Evolutionary conservation across 2,888 invertebrate genomes (phyloP).

Genomic region (Platerodrilus igneus): DNA sequence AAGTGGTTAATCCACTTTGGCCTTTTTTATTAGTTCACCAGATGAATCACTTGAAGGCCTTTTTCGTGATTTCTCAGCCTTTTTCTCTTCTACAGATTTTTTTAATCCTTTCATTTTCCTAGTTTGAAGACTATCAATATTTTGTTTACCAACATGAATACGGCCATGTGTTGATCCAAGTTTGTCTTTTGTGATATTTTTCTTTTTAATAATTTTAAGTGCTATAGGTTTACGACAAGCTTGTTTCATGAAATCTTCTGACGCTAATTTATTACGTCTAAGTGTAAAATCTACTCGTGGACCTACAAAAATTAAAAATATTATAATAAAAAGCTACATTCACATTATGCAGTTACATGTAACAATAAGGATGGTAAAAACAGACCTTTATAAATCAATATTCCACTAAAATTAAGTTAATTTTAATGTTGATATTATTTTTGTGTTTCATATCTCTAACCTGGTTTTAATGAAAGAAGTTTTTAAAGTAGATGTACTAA

Average conservation of each 20-base stretch:
- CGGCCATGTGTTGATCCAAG: slow-evolving; percentile 88
- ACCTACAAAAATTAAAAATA: slow-evolving; percentile 54
- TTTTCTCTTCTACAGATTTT: slow-evolving; percentile 66
- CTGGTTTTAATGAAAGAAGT: too few species aligned
- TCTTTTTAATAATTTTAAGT: slow-evolving; percentile 75
- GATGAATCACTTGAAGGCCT: slow-evolving; percentile 3
- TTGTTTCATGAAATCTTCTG: slow-evolving; percentile 81
- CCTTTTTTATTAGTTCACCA: slow-evolving; percentile 6
- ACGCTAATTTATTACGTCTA: slow-evolving; percentile 82
- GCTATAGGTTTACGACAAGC: slow-evolving; percentile 77
- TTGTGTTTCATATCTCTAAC: too few species aligned
- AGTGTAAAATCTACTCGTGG: slow-evolving; percentile 85
- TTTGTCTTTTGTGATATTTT: slow-evolving; percentile 83
- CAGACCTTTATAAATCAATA: neutral
- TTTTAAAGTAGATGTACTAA: too few species aligned
- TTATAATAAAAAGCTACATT: neutral
- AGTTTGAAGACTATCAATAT: slow-evolving; percentile 78
- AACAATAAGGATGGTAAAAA: neutral
- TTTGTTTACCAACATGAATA: slow-evolving; percentile 89
- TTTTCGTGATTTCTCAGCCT: slow-evolving; percentile 46
- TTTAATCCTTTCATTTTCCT: slow-evolving; percentile 86
- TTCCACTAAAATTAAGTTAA: slow-evolving; percentile 1
- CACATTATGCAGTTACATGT: neutral
- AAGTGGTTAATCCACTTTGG: slow-evolving; percentile 14
- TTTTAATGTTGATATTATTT: too few species aligned